These are phyloP conservation scores for Dendrocopos noguchii DNA, from an alignment of 2,113 vertebrate genomes.

Conservation along the genomic window DNA sequence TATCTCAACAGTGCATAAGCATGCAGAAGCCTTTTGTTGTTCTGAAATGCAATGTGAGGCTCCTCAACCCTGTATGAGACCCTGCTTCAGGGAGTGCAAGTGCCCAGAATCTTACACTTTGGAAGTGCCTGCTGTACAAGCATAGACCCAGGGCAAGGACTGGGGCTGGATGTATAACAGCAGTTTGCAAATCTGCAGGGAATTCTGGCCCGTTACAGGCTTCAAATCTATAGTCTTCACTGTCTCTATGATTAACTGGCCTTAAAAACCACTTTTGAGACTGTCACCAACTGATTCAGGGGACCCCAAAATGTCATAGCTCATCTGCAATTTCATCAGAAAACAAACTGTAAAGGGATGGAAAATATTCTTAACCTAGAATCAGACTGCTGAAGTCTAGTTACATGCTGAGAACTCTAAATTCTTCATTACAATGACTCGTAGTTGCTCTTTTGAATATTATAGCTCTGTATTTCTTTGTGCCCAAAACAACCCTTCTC, in stretches of 20 bases:
- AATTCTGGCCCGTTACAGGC: background rate
- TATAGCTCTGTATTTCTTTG: background rate
- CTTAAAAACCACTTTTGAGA: background rate
- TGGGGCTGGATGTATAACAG: background rate
- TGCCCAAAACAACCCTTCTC: background rate
- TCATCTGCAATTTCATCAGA: background rate
- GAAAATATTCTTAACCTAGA: slow-evolving; percentile 7
- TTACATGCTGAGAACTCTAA: background rate
- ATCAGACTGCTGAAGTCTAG: background rate
- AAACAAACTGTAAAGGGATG: slow-evolving; percentile 1
- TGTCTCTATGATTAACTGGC: background rate
- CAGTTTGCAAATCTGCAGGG: background rate
- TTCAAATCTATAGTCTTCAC: background rate
- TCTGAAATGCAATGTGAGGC: background rate
- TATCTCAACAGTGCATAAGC: background rate
- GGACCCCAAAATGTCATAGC: background rate
- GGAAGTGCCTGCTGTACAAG: background rate
- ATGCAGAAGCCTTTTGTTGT: background rate
- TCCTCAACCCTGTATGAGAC: background rate
- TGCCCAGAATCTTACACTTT: background rate
- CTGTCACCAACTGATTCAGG: background rate
- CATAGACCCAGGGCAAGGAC: background rate
- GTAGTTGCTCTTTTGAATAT: background rate
- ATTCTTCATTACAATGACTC: background rate
- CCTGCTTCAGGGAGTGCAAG: background rate